phyloP scores from a whole-genome alignment of 2,888 invertebrate species.

The Vandiemenella viatica region DNA sequence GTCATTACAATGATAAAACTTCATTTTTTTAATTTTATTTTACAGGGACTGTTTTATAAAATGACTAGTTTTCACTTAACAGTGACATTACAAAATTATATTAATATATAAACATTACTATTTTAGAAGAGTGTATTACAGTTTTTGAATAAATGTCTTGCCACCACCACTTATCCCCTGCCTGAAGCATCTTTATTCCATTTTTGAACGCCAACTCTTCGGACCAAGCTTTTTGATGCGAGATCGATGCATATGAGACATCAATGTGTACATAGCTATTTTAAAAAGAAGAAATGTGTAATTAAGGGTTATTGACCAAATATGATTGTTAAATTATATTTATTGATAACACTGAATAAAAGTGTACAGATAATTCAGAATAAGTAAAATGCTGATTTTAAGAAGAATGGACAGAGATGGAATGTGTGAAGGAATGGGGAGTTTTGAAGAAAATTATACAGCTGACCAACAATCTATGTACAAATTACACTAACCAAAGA shows the following conservation, averaged over 20 bases:
- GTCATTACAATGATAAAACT: neutral
- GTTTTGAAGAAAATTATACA: neutral
- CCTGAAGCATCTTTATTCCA: constrained; percentile 2
- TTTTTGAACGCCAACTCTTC: constrained; percentile 11
- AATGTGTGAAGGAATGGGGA: neutral
- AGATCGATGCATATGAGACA: constrained; percentile 70
- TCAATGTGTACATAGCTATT: constrained; percentile 51
- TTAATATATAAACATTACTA: too few species aligned
- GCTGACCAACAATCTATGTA: neutral
- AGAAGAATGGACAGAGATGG: neutral
- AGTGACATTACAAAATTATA: too few species aligned
- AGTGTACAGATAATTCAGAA: neutral
- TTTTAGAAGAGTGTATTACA: too few species aligned
- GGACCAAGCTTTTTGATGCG: constrained; percentile 49
- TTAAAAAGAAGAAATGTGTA: constrained; percentile 17
- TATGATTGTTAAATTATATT: neutral
- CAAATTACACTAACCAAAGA: too few species aligned
- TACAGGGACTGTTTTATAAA: too few species aligned
- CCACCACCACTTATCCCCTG: too few species aligned
- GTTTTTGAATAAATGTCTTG: too few species aligned
- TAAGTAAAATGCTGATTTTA: neutral
- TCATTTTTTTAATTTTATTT: neutral
- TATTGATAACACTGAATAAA: neutral
- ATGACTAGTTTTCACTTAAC: too few species aligned
- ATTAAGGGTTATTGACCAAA: too few species aligned